A percentile compares a stretch with the other conserved stretches of the same genome.
These are phyloP conservation scores for Drosophila quadrilineata DNA, from an alignment of 1,140 invertebrate genomes.

Conservation along the genomic window DNA sequence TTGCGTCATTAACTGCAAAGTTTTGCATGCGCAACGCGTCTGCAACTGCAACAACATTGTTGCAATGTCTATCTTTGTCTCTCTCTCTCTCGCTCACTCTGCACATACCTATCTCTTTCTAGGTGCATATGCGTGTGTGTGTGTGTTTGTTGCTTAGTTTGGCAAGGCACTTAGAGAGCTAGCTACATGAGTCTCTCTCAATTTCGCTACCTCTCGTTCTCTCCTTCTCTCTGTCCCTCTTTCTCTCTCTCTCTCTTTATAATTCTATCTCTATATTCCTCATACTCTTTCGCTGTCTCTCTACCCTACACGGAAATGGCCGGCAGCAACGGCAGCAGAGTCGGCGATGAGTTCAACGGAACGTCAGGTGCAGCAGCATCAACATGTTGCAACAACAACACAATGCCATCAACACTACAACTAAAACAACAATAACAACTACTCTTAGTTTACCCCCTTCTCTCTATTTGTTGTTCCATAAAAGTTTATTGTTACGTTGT, in stretches of 20 bases:
- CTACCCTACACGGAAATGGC: slow-evolving; percentile 74
- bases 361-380: slow-evolving; percentile 60
- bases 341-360: slow-evolving; percentile 64
- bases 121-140: slow-evolving; percentile 29
- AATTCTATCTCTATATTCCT: too few relatives aligned
- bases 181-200: too few relatives aligned
- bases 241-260: too few relatives aligned
- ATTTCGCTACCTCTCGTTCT: too few relatives aligned
- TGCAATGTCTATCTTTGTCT: slow-evolving; percentile 2
- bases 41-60: slow-evolving; percentile 29
- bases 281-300: too few relatives aligned
- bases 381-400: slow-evolving; percentile 9
- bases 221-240: too few relatives aligned
- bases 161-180: slow-evolving; percentile 60
- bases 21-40: slow-evolving; percentile 71
- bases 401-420: slow-evolving; percentile 17
- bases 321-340: slow-evolving; percentile 48
- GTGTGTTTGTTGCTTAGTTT: slow-evolving; percentile 1
- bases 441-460: slow-evolving; percentile 17
- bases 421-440: not conserved
- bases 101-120: slow-evolving; percentile 21
- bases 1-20: slow-evolving; percentile 77
- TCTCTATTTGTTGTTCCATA: slow-evolving; percentile 63
- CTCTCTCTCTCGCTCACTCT: not conserved
- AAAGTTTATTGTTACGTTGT: slow-evolving; percentile 67